Conservation (phyloP, 2,113 vertebrate species). For the Aphyosemion australe region DNA sequence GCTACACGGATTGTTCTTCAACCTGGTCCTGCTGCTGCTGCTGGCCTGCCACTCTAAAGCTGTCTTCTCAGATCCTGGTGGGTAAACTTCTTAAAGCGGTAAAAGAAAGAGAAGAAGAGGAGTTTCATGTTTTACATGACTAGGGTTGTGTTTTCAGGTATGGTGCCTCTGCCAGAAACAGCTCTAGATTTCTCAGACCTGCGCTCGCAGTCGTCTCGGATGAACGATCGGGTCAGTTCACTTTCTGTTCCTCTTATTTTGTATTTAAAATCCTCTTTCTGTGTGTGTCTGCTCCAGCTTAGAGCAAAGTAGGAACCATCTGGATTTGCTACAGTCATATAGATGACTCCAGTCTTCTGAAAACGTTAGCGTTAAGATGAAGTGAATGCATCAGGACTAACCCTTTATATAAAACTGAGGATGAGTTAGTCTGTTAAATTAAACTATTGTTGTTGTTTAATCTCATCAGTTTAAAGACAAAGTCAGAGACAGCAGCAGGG, state of each 20-base stretch:
- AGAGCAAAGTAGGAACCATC: too few species aligned
- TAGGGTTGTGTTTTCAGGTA: constrained; percentile 59
- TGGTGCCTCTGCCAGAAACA: constrained; percentile 83
- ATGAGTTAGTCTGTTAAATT: too few species aligned
- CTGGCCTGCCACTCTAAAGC: constrained; percentile 83
- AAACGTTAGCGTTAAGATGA: too few species aligned
- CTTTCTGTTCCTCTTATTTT: background rate
- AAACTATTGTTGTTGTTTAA: too few species aligned
- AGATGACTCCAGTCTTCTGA: too few species aligned
- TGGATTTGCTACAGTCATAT: too few species aligned
- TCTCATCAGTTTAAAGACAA: too few species aligned
- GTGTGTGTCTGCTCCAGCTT: background rate
- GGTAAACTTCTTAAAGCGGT: background rate
- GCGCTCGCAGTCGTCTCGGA: constrained; percentile 86
- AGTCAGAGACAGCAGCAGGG: too few species aligned
- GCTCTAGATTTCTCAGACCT: constrained; percentile 86
- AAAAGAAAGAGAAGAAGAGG: too few species aligned
- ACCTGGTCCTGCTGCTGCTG: constrained; percentile 81
- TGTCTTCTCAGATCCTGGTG: constrained; percentile 86
- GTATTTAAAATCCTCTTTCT: background rate
- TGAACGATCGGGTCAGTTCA: constrained; percentile 83
- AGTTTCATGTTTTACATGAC: background rate
- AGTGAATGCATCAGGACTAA: too few species aligned
- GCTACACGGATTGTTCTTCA: constrained; percentile 82
- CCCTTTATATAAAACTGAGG: too few species aligned